Percentiles rank a stretch among this genome's conserved stretches.
Conservation (phyloP, 2,113 vertebrate species). For the Serinus canaria region DNA sequence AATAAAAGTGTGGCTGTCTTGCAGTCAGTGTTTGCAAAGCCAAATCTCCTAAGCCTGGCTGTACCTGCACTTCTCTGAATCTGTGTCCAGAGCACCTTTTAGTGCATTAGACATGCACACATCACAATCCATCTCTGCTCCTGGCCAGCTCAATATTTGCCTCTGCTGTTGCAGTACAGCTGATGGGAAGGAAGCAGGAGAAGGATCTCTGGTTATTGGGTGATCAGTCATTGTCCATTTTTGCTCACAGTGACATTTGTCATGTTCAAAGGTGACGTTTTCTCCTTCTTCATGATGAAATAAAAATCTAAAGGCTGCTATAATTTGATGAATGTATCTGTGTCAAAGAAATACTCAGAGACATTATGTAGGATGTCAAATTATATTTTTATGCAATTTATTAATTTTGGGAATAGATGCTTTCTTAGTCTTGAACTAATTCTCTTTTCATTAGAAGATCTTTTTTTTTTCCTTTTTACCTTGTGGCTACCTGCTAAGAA, state of each 20-base stretch:
- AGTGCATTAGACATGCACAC: neutral
- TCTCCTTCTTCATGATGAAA: constrained; percentile 15
- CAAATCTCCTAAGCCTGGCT: neutral
- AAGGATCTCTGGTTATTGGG: neutral
- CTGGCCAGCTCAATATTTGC: neutral
- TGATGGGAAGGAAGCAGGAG: neutral
- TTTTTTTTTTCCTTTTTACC: neutral
- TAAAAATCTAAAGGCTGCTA: neutral
- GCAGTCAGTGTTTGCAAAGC: neutral
- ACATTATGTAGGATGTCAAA: neutral
- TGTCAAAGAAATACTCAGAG: neutral
- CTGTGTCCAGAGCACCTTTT: neutral
- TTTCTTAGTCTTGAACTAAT: neutral
- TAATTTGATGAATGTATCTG: neutral
- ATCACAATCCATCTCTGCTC: neutral
- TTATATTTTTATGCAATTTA: neutral
- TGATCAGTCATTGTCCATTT: constrained; percentile 35
- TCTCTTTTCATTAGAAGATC: neutral
- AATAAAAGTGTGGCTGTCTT: neutral
- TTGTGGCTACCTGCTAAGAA: neutral
- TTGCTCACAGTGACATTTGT: neutral
- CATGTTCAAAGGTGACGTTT: neutral
- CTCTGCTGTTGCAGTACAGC: neutral
- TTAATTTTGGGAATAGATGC: neutral
- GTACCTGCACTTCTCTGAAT: neutral